phyloP scores from a whole-genome alignment of 2,113 vertebrate genomes.

The Hyperoodon ampullatus region DNA sequence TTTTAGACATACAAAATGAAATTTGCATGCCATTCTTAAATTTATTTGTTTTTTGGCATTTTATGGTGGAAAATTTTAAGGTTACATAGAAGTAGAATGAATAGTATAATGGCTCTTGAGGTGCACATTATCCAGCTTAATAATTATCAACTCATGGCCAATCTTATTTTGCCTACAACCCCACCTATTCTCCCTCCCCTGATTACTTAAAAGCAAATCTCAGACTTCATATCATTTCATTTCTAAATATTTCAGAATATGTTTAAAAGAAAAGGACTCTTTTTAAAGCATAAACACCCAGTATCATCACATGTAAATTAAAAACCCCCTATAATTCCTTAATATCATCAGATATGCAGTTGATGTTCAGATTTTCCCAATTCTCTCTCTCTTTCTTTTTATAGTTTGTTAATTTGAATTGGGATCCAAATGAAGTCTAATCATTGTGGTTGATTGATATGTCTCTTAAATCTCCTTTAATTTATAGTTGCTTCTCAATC shows the following conservation, averaged over 20 bases:
- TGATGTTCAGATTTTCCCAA: neutral
- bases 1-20: neutral
- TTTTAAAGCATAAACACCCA: neutral
- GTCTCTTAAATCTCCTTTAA: neutral
- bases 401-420: constrained; percentile 18
- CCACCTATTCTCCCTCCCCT: neutral
- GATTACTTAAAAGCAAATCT: constrained; percentile 35
- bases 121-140: neutral
- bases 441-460: neutral
- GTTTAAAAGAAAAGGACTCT: neutral
- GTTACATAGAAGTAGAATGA: neutral
- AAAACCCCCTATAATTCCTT: neutral
- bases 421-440: neutral
- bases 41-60: neutral
- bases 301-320: neutral
- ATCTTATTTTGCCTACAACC: neutral
- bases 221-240: neutral
- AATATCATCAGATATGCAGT: neutral
- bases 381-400: neutral
- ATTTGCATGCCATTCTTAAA: neutral
- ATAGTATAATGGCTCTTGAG: neutral
- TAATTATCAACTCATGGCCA: neutral
- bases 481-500: neutral
- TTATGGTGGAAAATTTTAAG: neutral
- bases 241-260: constrained; percentile 12